Evolutionary conservation across 53 echinoderm and acorn worm genomes (phyloP).

Genomic region (Echinometra lucunter): DNA sequence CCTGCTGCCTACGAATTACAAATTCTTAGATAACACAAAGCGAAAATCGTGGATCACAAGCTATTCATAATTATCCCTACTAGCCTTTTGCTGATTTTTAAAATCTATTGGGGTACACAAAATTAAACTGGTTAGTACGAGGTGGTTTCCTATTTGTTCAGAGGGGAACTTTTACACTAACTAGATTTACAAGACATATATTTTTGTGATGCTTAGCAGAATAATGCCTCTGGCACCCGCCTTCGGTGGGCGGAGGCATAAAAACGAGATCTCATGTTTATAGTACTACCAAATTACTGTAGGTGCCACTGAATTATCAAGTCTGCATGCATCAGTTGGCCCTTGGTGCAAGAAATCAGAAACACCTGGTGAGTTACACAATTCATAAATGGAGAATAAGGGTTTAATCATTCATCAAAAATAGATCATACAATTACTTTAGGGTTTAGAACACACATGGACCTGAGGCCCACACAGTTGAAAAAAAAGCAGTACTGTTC

Average conservation of each 20-base stretch:
- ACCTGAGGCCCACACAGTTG: background rate
- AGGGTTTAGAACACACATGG: background rate
- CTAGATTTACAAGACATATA: background rate
- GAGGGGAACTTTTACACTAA: background rate
- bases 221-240: too few relatives aligned
- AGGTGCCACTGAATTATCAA: background rate
- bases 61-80: background rate
- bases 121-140: background rate
- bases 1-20: background rate
- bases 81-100: background rate
- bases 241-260: too few relatives aligned
- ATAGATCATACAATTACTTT: background rate
- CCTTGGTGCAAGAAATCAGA: background rate
- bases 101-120: background rate
- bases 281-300: background rate
- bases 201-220: background rate
- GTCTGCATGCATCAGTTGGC: background rate
- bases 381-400: background rate
- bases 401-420: background rate
- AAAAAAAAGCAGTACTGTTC: slow-evolving; percentile 65
- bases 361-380: background rate
- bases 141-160: background rate
- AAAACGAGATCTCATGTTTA: background rate
- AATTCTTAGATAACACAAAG: background rate
- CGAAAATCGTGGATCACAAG: background rate